These are phyloP conservation scores for Cydia pomonella DNA, from an alignment of 1,140 invertebrate genomes.

Conservation along the genomic window DNA sequence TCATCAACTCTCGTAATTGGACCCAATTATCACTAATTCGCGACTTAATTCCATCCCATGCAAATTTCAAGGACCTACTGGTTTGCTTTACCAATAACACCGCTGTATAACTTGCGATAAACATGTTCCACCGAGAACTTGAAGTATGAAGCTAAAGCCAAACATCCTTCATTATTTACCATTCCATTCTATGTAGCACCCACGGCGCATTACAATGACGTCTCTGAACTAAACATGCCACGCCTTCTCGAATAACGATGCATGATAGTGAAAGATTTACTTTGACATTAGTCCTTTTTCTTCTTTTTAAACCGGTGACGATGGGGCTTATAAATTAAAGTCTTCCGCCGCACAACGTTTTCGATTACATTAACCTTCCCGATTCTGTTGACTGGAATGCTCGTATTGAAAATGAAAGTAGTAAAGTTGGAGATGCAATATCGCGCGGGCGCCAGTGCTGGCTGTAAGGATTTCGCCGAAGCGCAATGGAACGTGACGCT, in stretches of 20 bases:
- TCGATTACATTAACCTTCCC: neutral
- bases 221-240: slow-evolving; percentile 32
- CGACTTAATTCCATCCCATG: slow-evolving; percentile 15
- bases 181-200: slow-evolving; percentile 36
- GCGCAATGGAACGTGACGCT: slow-evolving; percentile 54
- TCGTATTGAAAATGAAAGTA: slow-evolving; percentile 47
- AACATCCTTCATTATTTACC: slow-evolving; percentile 31
- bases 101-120: slow-evolving; percentile 4
- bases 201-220: slow-evolving; percentile 55
- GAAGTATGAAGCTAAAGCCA: slow-evolving; percentile 25
- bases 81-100: slow-evolving; percentile 12
- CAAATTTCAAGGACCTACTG: slow-evolving; percentile 24
- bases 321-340: slow-evolving; percentile 10
- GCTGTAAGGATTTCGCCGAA: slow-evolving; percentile 52
- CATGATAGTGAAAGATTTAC: slow-evolving; percentile 33
- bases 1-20: slow-evolving; percentile 38
- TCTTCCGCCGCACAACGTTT: neutral
- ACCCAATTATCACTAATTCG: slow-evolving; percentile 39
- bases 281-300: slow-evolving; percentile 16
- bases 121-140: slow-evolving; percentile 21
- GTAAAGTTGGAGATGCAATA: slow-evolving; percentile 43
- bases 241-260: slow-evolving; percentile 29
- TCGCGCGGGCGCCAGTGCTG: slow-evolving; percentile 31
- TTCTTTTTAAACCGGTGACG: slow-evolving; percentile 7
- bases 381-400: neutral